Evolutionary conservation across 2,888 invertebrate species (phyloP).

Genomic region (Tipula helvola): DNA sequence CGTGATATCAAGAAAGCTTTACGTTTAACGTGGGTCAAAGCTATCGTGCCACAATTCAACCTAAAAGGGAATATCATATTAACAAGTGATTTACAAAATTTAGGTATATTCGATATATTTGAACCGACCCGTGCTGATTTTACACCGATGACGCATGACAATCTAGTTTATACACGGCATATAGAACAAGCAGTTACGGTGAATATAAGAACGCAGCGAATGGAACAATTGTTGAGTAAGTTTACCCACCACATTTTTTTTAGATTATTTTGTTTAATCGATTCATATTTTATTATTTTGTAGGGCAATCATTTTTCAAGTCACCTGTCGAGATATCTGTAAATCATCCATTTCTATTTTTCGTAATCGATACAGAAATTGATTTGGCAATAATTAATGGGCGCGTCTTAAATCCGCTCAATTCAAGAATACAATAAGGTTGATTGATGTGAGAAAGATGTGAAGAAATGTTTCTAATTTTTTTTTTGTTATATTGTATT

Average conservation of each 20-base stretch:
- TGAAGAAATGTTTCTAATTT: neutral
- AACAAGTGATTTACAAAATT: constrained; percentile 71
- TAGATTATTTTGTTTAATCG: too few relatives aligned
- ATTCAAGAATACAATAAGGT: constrained; percentile 59
- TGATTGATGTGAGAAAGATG: neutral
- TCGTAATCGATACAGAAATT: constrained; percentile 69
- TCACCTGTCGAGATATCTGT: constrained; percentile 60
- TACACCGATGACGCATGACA: constrained; percentile 63
- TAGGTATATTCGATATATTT: constrained; percentile 66
- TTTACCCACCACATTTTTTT: neutral
- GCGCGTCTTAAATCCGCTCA: constrained; percentile 70
- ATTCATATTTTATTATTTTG: neutral
- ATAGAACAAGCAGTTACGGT: constrained; percentile 76
- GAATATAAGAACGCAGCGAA: constrained; percentile 60
- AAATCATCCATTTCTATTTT: constrained; percentile 73
- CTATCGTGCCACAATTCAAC: constrained; percentile 68
- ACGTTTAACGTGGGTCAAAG: constrained; percentile 57
- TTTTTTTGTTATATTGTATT: neutral
- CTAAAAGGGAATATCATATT: constrained; percentile 66
- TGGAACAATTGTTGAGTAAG: constrained; percentile 36
- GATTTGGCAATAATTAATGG: constrained; percentile 71
- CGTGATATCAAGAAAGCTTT: constrained; percentile 55
- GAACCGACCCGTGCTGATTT: constrained; percentile 70
- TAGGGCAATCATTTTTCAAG: constrained; percentile 24
- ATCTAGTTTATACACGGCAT: constrained; percentile 61